Conservation (phyloP, 2,888 invertebrate species). For the Drosophila mimica region DNA sequence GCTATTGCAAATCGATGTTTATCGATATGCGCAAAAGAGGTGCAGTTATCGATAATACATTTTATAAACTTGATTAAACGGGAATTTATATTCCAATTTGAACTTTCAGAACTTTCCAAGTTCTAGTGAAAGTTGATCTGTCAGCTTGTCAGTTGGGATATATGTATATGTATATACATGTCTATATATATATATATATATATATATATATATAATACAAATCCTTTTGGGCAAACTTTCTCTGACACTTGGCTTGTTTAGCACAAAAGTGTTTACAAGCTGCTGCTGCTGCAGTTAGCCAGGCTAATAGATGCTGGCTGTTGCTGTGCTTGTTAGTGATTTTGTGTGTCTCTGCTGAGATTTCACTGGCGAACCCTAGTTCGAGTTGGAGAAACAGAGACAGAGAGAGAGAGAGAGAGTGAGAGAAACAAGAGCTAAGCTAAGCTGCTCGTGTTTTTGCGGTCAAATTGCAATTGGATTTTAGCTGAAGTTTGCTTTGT, state of each 20-base stretch:
- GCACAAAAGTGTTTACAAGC: slow-evolving; percentile 14
- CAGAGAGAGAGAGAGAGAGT: not conserved
- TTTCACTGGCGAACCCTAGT: slow-evolving; percentile 60
- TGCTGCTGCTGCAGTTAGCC: slow-evolving; percentile 24
- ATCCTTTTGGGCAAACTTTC: slow-evolving; percentile 68
- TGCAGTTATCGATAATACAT: not conserved
- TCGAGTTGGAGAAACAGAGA: not conserved
- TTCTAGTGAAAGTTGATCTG: not conserved
- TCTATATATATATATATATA: not conserved
- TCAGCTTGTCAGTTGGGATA: not conserved
- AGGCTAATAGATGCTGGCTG: slow-evolving; percentile 23
- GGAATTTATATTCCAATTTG: too few relatives aligned
- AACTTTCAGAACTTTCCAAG: not conserved
- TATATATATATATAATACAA: slow-evolving; percentile 18
- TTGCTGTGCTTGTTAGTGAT: slow-evolving; percentile 19
- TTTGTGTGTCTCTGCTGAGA: slow-evolving; percentile 55
- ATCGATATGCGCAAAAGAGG: not conserved
- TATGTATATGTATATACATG: too few relatives aligned
- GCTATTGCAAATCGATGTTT: not conserved
- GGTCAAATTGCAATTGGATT: slow-evolving; percentile 75
- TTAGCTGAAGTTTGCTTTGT: slow-evolving; percentile 48
- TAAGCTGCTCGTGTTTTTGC: slow-evolving; percentile 45
- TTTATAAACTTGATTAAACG: too few relatives aligned
- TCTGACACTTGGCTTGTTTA: slow-evolving; percentile 63
- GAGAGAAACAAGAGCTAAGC: slow-evolving; percentile 2